phyloP scores from a whole-genome alignment of 2,888 invertebrate species.

The Lycocerus yunnanus region DNA sequence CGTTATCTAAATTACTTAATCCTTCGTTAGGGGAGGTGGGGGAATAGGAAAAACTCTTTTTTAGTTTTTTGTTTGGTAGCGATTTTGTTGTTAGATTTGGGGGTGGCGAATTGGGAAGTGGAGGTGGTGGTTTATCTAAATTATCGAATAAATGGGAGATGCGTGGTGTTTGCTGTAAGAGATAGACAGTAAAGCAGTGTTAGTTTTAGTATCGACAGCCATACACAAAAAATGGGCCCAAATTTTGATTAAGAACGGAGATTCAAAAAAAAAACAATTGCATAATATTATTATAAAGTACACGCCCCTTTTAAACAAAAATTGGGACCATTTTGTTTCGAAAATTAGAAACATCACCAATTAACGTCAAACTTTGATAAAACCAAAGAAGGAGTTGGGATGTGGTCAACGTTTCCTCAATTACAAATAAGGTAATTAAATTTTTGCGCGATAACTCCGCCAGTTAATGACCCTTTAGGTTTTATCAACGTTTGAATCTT shows the following conservation, averaged over 20 bases:
- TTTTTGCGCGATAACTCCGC: neutral
- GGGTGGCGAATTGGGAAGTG: conserved; percentile 41
- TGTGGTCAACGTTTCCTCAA: neutral
- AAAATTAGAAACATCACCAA: conserved; percentile 37
- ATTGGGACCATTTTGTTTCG: conserved; percentile 13
- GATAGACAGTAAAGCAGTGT: conserved; percentile 54
- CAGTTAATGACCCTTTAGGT: neutral
- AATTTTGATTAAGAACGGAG: neutral
- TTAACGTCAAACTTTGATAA: conserved; percentile 20
- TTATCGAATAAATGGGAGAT: conserved; percentile 37
- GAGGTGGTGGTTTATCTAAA: conserved; percentile 39
- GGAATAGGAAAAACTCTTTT: conserved; percentile 25
- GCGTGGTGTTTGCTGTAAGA: conserved; percentile 53
- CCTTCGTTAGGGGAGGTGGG: conserved; percentile 14
- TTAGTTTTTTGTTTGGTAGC: conserved; percentile 34
- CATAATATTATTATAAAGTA: too few species aligned
- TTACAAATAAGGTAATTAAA: neutral
- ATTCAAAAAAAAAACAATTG: too few species aligned
- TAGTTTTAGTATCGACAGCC: conserved; percentile 46
- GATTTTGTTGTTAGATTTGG: conserved; percentile 36
- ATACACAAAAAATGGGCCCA: neutral
- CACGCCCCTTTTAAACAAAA: neutral
- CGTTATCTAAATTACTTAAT: conserved; percentile 38
- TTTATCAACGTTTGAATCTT: conserved; percentile 19
- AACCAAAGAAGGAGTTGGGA: neutral